phyloP scores from a whole-genome alignment of 2,797 vertebrate species.

The Pachyuromys duprasi region DNA sequence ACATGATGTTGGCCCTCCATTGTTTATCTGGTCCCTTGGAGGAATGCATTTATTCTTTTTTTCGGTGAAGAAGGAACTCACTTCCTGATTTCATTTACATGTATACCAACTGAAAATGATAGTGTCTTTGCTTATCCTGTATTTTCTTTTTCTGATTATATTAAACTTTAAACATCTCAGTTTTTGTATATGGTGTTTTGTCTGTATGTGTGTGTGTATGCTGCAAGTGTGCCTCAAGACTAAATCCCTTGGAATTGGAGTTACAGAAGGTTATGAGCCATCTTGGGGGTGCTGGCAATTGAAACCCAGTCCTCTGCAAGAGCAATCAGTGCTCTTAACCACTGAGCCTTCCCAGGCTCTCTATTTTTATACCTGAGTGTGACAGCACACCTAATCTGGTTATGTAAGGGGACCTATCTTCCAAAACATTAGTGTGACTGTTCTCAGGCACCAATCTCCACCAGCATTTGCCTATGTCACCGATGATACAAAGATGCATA shows the following conservation, averaged over 20 bases:
- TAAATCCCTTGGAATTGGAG: not conserved
- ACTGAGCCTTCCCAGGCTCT: not conserved
- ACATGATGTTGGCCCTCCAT: accelerated
- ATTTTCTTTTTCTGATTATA: not conserved
- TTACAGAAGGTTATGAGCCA: not conserved
- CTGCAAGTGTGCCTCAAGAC: not conserved
- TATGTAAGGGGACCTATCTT: not conserved
- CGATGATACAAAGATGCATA: not conserved
- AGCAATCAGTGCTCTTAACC: not conserved
- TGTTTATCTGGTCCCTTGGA: not conserved
- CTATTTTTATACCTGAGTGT: not conserved
- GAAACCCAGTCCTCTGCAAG: not conserved
- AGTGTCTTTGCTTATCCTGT: not conserved
- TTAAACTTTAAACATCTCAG: not conserved
- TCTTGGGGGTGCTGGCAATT: not conserved
- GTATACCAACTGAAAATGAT: not conserved
- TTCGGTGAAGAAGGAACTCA: not conserved
- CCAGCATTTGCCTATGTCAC: not conserved
- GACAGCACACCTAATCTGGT: not conserved
- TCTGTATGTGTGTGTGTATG: not conserved
- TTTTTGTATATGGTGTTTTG: not conserved
- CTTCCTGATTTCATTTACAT: not conserved
- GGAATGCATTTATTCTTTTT: not conserved
- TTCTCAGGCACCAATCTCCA: not conserved
- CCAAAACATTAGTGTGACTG: not conserved